Evolutionary conservation across 1,140 invertebrate species (phyloP).

Genomic region (Eumeta japonica): DNA sequence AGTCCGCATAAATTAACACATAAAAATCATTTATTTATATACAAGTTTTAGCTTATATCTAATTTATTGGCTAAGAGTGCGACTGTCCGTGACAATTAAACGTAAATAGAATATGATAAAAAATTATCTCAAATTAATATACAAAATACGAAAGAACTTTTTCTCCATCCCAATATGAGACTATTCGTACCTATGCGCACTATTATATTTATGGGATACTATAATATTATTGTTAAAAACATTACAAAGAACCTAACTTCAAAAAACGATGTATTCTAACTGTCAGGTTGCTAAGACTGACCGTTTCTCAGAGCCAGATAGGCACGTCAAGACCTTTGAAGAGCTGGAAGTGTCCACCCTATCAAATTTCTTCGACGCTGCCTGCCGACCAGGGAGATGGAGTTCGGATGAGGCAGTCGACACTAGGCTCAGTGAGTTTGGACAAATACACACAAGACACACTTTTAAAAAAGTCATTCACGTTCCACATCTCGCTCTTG

Average conservation of each 20-base stretch:
- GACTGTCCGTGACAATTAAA: too few relatives aligned
- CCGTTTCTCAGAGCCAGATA: constrained; percentile 23
- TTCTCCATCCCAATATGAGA: too few relatives aligned
- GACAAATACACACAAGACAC: not conserved
- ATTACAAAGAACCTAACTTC: not conserved
- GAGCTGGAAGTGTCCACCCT: constrained; percentile 60
- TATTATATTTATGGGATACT: too few relatives aligned
- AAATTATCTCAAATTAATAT: too few relatives aligned
- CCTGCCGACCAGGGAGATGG: constrained; percentile 69
- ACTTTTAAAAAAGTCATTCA: too few relatives aligned
- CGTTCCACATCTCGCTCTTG: not conserved
- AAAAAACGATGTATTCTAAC: not conserved
- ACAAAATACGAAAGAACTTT: too few relatives aligned
- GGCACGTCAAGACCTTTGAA: constrained; percentile 36
- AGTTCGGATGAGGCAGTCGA: constrained; percentile 55
- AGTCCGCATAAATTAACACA: too few relatives aligned
- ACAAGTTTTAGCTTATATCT: too few relatives aligned
- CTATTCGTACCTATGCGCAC: too few relatives aligned
- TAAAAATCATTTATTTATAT: too few relatives aligned
- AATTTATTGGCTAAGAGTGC: too few relatives aligned
- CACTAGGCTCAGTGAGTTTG: constrained; percentile 60
- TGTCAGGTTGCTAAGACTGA: constrained; percentile 30
- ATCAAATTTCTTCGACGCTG: constrained; percentile 59
- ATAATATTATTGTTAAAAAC: not conserved
- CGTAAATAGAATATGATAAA: too few relatives aligned